Conservation (phyloP, 1,140 invertebrate species). For the Ladona fulva region DNA sequence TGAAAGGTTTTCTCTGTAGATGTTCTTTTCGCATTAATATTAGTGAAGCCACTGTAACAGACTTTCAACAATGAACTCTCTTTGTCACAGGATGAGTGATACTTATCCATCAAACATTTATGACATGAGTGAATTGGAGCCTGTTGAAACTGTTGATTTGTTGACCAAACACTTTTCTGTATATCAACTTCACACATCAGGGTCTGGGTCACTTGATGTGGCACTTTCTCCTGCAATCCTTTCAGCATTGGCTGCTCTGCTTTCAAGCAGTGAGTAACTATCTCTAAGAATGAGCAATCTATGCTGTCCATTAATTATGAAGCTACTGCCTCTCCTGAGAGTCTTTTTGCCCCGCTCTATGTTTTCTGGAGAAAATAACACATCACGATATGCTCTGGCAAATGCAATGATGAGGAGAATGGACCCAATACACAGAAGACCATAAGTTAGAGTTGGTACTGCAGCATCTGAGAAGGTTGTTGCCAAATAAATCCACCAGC, state of each 20-base stretch:
- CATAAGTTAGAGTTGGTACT: constrained; percentile 57
- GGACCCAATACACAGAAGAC: constrained; percentile 57
- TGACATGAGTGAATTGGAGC: too few relatives aligned
- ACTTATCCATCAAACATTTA: too few relatives aligned
- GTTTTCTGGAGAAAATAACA: constrained; percentile 60
- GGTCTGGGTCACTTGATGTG: background rate
- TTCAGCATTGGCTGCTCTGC: constrained; percentile 29
- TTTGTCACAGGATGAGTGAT: too few relatives aligned
- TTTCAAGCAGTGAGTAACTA: constrained; percentile 44
- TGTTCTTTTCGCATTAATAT: too few relatives aligned
- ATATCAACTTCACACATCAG: background rate
- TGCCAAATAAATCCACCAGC: constrained; percentile 63
- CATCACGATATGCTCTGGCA: constrained; percentile 60
- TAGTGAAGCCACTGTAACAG: too few relatives aligned
- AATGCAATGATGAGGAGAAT: constrained; percentile 52
- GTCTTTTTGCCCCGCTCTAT: constrained; percentile 62
- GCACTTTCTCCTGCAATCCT: background rate
- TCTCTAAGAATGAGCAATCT: constrained; percentile 50
- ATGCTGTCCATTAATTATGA: constrained; percentile 59
- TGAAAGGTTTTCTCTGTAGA: too few relatives aligned
- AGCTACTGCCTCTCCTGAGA: constrained; percentile 55
- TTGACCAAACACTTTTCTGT: too few relatives aligned
- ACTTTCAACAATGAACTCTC: too few relatives aligned
- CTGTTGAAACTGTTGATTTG: too few relatives aligned
- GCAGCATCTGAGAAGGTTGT: constrained; percentile 62